phyloP scores from a whole-genome alignment of 2,113 vertebrate species.

The Stictonetta naevosa region DNA sequence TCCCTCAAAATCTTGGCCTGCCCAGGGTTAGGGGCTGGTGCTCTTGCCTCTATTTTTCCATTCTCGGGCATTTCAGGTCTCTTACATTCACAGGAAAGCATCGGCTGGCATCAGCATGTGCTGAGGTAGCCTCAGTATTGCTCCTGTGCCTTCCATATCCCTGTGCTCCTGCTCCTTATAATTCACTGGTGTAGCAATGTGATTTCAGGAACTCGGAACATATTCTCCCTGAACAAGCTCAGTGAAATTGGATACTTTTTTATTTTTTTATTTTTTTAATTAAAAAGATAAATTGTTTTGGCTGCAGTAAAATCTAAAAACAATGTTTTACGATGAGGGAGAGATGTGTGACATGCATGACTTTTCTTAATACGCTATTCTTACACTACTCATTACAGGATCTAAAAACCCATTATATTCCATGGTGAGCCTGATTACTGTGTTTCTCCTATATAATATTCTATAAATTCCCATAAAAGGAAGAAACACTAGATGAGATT shows the following conservation, averaged over 20 bases:
- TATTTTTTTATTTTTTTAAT: neutral
- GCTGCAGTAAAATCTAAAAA: conserved; percentile 44
- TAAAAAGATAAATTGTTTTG: conserved; percentile 57
- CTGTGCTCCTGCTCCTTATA: neutral
- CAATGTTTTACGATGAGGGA: conserved; percentile 61
- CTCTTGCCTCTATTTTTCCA: neutral
- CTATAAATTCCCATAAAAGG: conserved; percentile 58
- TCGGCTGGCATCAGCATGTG: neutral
- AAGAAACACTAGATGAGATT: conserved; percentile 30
- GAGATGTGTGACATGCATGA: conserved; percentile 58
- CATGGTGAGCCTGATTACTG: neutral
- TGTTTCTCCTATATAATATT: conserved; percentile 45
- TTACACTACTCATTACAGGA: conserved; percentile 33
- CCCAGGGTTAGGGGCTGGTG: neutral
- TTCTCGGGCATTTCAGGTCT: neutral
- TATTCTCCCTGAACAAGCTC: neutral
- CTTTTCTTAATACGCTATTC: neutral
- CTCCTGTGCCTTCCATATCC: neutral
- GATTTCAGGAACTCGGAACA: neutral
- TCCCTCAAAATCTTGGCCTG: neutral
- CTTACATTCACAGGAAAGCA: neutral
- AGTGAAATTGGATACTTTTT: conserved; percentile 21
- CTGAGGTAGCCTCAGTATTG: neutral
- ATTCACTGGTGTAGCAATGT: neutral
- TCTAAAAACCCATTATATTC: conserved; percentile 39